Evolutionary conservation across 1,140 invertebrate genomes (phyloP).

Genomic region (Solenopsis invicta): DNA sequence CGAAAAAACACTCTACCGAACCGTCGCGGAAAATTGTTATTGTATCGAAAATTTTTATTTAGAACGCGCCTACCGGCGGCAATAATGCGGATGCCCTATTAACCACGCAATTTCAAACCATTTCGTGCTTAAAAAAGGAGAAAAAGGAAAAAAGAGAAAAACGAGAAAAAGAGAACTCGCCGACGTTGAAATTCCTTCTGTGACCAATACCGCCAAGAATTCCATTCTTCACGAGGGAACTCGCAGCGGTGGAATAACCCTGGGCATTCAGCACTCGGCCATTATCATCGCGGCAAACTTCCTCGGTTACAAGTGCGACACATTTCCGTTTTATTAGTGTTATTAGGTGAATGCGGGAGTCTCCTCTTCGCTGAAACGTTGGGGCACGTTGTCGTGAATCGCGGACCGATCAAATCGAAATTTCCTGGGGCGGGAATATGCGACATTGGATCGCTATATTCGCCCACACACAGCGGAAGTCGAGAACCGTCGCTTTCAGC

Average conservation of each 20-base stretch:
- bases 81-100: not conserved
- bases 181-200: not conserved
- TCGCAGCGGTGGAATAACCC: not conserved
- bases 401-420: slow-evolving; percentile 53
- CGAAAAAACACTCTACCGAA: not conserved
- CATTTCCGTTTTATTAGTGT: slow-evolving; percentile 38
- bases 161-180: not conserved
- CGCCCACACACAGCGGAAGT: slow-evolving; percentile 33
- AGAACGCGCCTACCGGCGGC: not conserved
- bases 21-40: not conserved
- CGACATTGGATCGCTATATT: slow-evolving; percentile 34
- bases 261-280: not conserved
- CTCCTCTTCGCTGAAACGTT: not conserved
- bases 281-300: slow-evolving; percentile 27
- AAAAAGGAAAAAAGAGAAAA: not conserved
- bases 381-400: slow-evolving; percentile 36
- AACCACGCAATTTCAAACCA: not conserved
- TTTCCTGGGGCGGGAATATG: slow-evolving; percentile 47
- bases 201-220: slow-evolving; percentile 13
- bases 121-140: not conserved
- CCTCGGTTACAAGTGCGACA: slow-evolving; percentile 6
- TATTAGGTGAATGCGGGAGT: slow-evolving; percentile 17
- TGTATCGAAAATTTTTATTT: slow-evolving; percentile 2
- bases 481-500: slow-evolving; percentile 56
- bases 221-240: slow-evolving; percentile 1